Base-by-base conservation (phyloP, 2,888 invertebrate species). In the Oxystoma pomonae region DNA sequence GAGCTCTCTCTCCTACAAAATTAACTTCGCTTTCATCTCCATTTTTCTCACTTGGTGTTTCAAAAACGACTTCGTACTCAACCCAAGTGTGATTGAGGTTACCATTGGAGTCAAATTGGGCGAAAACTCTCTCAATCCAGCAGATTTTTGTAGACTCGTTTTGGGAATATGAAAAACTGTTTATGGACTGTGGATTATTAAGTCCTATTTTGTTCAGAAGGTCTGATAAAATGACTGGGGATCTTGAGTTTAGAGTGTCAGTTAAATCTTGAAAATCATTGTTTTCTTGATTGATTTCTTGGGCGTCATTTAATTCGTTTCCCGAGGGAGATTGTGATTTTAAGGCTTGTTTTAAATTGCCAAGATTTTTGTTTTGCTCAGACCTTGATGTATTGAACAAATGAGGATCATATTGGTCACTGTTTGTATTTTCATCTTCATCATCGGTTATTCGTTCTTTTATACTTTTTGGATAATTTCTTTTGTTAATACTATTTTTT, bases 21-120 rank as follows among this genome's bases (percentile, higher is more conserved):
- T n/a, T n/a, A n/a, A n/a, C n/a, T n/a, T n/a, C n/a, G n/a, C n/a
- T n/a, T n/a, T 35, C n/a, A 16, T 53, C 53, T 3, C n/a, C 53
- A 53, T 17, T 17, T 53, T n/a, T 53, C n/a, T 16, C 17, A 53
- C 17, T 19, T 3, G 53, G 53, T 17, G 53, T 19, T 16, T 53
- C 53, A 19, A 53, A 53, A 17, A 53, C 53, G 17, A 53, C 53
- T 19, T 53, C 53, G n/a, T 53, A 53, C n/a, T 53, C 53, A 5
- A 17, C 5, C 53, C 53, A 53, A 19, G 53, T 53, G 12, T 35
- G 35, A 35, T 35, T 35, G 12, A 35, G 35, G 5, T 35, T 12
- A 3, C 12, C 5, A 7, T 35, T 35, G 3, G 5, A 3, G 12
- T 35, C 35, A 35, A 35, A 35, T 12, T 35, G 35, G 12, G 35